Conservation (phyloP, 2,113 vertebrate species). For the Cyprinus carpio region DNA sequence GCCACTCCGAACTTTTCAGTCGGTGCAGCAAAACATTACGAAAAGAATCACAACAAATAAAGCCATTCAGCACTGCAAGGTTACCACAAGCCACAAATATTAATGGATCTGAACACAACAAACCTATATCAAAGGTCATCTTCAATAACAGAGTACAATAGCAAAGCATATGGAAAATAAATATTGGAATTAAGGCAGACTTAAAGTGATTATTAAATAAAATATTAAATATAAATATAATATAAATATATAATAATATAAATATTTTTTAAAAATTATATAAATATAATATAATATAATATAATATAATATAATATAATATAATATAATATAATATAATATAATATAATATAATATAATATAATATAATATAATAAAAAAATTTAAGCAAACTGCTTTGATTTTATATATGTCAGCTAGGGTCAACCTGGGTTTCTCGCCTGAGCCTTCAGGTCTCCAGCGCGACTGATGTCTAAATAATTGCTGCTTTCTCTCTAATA, state of each 20-base stretch:
- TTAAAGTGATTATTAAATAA: no score
- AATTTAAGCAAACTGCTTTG: background rate
- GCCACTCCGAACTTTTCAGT: conserved; percentile 67
- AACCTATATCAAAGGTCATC: conserved; percentile 60
- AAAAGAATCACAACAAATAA: conserved; percentile 65
- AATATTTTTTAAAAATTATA: no score
- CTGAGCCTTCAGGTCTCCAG: conserved; percentile 1
- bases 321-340: background rate
- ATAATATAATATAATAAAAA: background rate
- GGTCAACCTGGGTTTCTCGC: background rate
- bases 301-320: background rate
- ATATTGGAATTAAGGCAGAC: background rate
- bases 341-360: background rate
- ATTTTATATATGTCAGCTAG: background rate
- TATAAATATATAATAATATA: background rate
- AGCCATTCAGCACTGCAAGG: conserved; percentile 61
- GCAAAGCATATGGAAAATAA: conserved; percentile 42
- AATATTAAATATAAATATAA: background rate
- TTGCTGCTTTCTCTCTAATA: background rate
- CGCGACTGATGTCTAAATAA: conserved; percentile 3
- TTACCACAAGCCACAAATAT: conserved; percentile 63
- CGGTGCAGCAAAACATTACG: conserved; percentile 62
- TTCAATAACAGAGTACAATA: conserved; percentile 68
- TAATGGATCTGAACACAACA: conserved; percentile 73
- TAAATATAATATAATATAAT: background rate